These are phyloP conservation scores for Chorisops tibialis DNA, from an alignment of 2,888 invertebrate genomes.

Conservation along the genomic window DNA sequence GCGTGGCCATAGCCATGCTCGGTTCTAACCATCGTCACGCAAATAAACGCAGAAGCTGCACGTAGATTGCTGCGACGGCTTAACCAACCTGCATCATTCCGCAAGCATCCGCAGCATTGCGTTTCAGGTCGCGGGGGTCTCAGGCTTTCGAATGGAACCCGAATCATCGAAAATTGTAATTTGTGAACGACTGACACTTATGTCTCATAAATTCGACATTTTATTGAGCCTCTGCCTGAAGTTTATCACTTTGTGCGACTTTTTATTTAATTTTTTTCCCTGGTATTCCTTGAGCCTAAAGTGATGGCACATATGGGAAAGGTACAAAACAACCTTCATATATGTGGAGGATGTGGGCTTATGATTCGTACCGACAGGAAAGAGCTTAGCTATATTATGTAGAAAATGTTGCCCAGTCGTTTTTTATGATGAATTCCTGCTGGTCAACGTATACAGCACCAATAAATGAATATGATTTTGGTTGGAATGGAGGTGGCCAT, in stretches of 20 bases:
- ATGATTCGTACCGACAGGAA: too few relatives aligned
- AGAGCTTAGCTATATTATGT: too few relatives aligned
- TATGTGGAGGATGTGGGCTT: too few relatives aligned
- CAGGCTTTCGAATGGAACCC: neutral
- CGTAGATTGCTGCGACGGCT: too few relatives aligned
- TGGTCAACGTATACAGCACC: neutral
- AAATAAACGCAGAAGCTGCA: too few relatives aligned
- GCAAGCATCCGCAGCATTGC: too few relatives aligned
- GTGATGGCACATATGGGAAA: constrained; percentile 2
- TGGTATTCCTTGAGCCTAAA: constrained; percentile 10
- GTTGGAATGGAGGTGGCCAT: too few relatives aligned
- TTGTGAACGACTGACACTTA: constrained; percentile 38
- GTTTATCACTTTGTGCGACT: constrained; percentile 36
- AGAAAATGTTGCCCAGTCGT: neutral
- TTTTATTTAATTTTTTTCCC: constrained; percentile 20
- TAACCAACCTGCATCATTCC: too few relatives aligned
- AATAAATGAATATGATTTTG: neutral
- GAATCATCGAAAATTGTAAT: constrained; percentile 37
- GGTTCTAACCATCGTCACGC: too few relatives aligned
- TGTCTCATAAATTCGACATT: constrained; percentile 39
- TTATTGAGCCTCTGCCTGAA: constrained; percentile 39
- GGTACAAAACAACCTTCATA: neutral
- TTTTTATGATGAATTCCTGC: neutral
- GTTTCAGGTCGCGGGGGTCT: too few relatives aligned
- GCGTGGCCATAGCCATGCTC: too few relatives aligned